These are phyloP conservation scores for Cherax destructor DNA, from an alignment of 1,140 invertebrate species.

Conservation along the genomic window DNA sequence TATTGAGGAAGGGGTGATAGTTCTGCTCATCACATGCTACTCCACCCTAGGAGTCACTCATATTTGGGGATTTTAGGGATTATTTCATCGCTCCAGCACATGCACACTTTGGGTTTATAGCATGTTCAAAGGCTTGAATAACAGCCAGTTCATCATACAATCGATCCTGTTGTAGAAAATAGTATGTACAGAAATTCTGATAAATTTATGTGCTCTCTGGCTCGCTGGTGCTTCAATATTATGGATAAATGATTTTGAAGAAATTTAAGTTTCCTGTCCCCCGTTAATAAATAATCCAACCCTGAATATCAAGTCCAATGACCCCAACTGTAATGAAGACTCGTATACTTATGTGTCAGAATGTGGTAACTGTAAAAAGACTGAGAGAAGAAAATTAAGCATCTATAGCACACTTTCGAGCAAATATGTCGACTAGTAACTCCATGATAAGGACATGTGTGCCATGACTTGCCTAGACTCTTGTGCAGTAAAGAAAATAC, in stretches of 20 bases:
- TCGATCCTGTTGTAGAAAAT: too few relatives aligned
- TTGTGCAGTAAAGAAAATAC: conserved; percentile 13
- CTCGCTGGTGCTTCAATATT: neutral
- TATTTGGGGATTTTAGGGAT: too few relatives aligned
- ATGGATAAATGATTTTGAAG: neutral
- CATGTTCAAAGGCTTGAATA: too few relatives aligned
- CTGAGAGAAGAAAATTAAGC: neutral
- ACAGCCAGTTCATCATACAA: too few relatives aligned
- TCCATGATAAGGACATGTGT: conserved; percentile 21
- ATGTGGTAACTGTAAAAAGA: neutral
- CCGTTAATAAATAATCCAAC: neutral
- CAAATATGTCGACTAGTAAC: conserved; percentile 46
- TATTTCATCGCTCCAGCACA: too few relatives aligned
- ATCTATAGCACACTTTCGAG: conserved; percentile 30
- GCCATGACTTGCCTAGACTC: conserved; percentile 17
- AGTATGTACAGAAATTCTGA: neutral
- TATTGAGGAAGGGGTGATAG: too few relatives aligned
- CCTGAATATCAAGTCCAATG: neutral
- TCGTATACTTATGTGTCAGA: conserved; percentile 15
- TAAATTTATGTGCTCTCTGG: neutral
- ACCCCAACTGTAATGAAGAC: conserved; percentile 5
- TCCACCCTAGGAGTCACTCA: too few relatives aligned
- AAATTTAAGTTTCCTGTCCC: neutral
- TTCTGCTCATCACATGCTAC: too few relatives aligned
- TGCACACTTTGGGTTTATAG: too few relatives aligned